Base-by-base conservation (phyloP, 2,888 invertebrate genomes). In the Panopea generosa region DNA sequence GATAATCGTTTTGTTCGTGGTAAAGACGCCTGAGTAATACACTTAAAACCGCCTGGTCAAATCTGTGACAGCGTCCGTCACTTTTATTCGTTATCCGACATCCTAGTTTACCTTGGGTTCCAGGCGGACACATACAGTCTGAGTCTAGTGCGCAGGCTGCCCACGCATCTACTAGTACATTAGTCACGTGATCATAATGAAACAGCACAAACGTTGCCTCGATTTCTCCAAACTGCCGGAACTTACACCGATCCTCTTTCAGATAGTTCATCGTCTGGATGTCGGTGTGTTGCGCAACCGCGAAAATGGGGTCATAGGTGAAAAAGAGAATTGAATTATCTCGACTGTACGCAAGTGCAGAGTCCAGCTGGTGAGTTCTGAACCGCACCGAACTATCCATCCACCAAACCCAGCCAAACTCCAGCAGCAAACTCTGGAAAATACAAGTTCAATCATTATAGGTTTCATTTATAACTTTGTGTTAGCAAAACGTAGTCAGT, bases 21-120 rank as follows among this genome's bases (percentile, higher is more conserved):
- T 74, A 81, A 14, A 81, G 57, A 9, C 80, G 52, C n/a, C 80
- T 57, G 18, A 83, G 45, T 18, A 83, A 45, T 29, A 83, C 69
- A 24, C 76, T 74, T 11, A 83, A 52, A 24, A 83, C 77, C 18
- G 83, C 73, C 38, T 83, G 83, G 59, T 83, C 83, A 29, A 81
- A 83, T 16, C 83, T 60, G 60, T 83, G 83, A 53, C 83, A 83
- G 11, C 76, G 56, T 4, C 77, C 80, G 18, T 77, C 77, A 16
- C 16, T n/a, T 52, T 49, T 59, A 6, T 45, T 53, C 1, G 14
- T 7, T n/a, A 22, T 14, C 20, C 24, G 29, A 65, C 80, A 81
- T 11, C 49, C 7, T 2, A 81, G 43, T 18, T 70, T 66, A 0
- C 27, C 16, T 0, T 40, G 38, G 3, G 80, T 60, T 1, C 71